These are phyloP conservation scores for Mareca strepera DNA, from an alignment of 2,797 vertebrate genomes.

Conservation along the genomic window DNA sequence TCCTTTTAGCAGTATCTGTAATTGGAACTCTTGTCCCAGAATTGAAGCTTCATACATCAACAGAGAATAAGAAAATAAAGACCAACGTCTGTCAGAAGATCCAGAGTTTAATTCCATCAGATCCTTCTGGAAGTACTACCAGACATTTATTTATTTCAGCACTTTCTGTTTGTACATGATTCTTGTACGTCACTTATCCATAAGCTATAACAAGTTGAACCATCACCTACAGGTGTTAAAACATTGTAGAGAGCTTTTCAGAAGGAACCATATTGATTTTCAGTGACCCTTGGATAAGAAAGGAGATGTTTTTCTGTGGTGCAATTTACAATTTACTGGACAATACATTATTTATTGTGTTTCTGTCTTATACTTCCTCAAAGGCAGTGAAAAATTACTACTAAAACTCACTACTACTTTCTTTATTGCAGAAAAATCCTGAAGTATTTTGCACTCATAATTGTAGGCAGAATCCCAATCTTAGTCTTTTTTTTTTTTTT, in stretches of 20 bases:
- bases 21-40: not conserved
- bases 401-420: not conserved
- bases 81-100: not conserved
- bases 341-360: not conserved
- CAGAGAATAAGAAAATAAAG: not conserved
- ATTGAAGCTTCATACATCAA: not conserved
- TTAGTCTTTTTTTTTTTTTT: not conserved
- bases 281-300: not conserved
- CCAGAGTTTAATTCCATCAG: not conserved
- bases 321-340: not conserved
- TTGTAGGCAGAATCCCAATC: not conserved
- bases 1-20: not conserved
- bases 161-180: not conserved
- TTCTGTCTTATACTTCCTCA: not conserved
- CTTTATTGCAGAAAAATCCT: not conserved
- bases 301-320: not conserved
- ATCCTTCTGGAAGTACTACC: not conserved
- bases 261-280: slow-evolving; percentile 28
- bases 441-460: not conserved
- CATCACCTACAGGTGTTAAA: slow-evolving; percentile 9
- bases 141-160: not conserved
- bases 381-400: not conserved
- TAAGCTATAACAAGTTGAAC: not conserved
- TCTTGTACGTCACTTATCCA: not conserved
- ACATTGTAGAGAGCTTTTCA: not conserved